These are phyloP conservation scores for Tenthredo scrophulariae DNA, from an alignment of 2,888 invertebrate genomes.

Conservation along the genomic window DNA sequence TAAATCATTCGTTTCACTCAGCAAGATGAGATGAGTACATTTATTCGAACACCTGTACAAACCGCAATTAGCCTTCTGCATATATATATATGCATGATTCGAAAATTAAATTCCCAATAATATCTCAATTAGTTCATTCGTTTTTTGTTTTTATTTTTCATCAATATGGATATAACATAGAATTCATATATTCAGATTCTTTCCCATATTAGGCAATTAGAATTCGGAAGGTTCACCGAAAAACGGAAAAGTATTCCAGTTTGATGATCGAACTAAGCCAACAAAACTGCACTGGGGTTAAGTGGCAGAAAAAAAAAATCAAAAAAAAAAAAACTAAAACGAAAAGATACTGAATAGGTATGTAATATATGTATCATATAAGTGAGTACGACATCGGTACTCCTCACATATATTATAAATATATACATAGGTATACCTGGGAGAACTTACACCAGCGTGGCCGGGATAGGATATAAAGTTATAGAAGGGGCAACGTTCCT, in stretches of 20 bases:
- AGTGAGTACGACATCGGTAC: not conserved
- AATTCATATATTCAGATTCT: too few species aligned
- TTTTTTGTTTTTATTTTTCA: too few species aligned
- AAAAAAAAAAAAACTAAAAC: not conserved
- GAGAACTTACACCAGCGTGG: conserved; percentile 18
- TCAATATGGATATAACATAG: too few species aligned
- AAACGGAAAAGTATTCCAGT: not conserved
- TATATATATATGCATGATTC: too few species aligned
- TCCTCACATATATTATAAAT: not conserved
- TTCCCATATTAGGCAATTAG: too few species aligned
- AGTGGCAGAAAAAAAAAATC: not conserved
- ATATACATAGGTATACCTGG: not conserved
- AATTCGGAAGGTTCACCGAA: not conserved
- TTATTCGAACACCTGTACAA: not conserved
- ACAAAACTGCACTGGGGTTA: not conserved
- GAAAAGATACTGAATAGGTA: not conserved
- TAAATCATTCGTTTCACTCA: not conserved
- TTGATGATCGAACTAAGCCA: not conserved
- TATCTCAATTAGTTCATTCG: too few species aligned
- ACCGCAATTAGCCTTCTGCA: not conserved
- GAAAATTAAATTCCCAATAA: too few species aligned
- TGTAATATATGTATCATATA: not conserved
- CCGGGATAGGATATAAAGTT: conserved; percentile 33
- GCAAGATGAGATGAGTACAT: not conserved
- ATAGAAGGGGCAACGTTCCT: conserved; percentile 47